Percentiles rank a stretch among this genome's conserved stretches.
phyloP scores from a whole-genome alignment of 2,888 invertebrate species.

The Chironomus riparius region DNA sequence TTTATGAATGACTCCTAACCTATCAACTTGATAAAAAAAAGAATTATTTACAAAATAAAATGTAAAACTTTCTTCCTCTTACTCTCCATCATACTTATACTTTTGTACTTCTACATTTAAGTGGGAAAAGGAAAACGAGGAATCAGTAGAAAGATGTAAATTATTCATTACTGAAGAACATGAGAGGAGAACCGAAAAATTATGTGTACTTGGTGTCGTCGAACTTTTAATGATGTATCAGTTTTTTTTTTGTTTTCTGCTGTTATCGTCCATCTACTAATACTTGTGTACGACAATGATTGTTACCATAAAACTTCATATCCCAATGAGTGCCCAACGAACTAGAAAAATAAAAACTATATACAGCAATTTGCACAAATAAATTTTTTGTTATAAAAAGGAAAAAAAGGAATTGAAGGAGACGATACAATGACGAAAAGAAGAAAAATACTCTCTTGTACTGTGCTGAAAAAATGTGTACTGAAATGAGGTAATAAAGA shows the following conservation, averaged over 20 bases:
- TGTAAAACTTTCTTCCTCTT: too few species aligned
- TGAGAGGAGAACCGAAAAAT: background rate
- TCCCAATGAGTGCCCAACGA: background rate
- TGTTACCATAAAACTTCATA: background rate
- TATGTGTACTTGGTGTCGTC: background rate
- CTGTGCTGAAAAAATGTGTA: too few species aligned
- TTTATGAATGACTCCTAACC: too few species aligned
- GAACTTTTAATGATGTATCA: conserved; percentile 12
- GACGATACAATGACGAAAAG: background rate
- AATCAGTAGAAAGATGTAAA: background rate
- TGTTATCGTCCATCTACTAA: background rate
- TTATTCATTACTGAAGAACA: too few species aligned
- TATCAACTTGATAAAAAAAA: too few species aligned
- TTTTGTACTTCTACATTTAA: too few species aligned
- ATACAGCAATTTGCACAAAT: conserved; percentile 1
- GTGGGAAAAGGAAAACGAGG: background rate
- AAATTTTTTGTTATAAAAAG: conserved; percentile 8
- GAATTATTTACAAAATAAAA: too few species aligned
- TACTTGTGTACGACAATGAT: background rate
- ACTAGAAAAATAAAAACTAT: background rate
- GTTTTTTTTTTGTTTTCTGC: background rate
- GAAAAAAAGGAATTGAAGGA: background rate
- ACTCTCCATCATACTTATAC: too few species aligned
- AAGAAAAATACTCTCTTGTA: background rate
- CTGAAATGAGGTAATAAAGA: background rate